Evolutionary conservation across 1,140 invertebrate genomes (phyloP).

Genomic region (Drosophila cardini): DNA sequence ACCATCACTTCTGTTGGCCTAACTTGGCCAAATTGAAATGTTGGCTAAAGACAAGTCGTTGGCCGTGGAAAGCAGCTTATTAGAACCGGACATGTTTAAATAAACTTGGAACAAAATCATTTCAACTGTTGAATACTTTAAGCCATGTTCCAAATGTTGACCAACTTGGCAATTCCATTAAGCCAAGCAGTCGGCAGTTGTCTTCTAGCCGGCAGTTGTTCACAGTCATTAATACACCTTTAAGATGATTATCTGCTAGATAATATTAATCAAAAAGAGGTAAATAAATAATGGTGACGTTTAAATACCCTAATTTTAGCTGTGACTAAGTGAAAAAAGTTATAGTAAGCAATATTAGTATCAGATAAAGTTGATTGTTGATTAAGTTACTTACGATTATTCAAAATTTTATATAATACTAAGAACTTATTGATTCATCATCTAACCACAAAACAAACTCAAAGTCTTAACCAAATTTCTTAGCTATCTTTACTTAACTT

Average conservation of each 20-base stretch:
- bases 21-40: conserved; percentile 50
- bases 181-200: conserved; percentile 3
- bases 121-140: conserved; percentile 26
- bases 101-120: conserved; percentile 17
- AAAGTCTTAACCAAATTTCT: too few species aligned
- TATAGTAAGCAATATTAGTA: too few species aligned
- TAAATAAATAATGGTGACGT: background rate
- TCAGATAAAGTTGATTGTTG: too few species aligned
- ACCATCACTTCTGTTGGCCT: conserved; percentile 18
- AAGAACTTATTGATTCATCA: too few species aligned
- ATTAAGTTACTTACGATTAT: too few species aligned
- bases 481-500: too few species aligned
- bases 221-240: conserved; percentile 26
- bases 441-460: too few species aligned
- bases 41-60: conserved; percentile 14
- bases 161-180: conserved; percentile 40
- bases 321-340: too few species aligned
- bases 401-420: too few species aligned
- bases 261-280: conserved; percentile 52
- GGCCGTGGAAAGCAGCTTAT: conserved; percentile 10
- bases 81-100: conserved; percentile 8
- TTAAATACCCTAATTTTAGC: background rate
- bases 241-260: conserved; percentile 31
- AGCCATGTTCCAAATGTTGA: conserved; percentile 30
- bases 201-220: conserved; percentile 14